Evolutionary conservation across 2,888 invertebrate species (phyloP), one percentile per base, ranked within the genome.

Genomic region (Pomacea canaliculata): DNA sequence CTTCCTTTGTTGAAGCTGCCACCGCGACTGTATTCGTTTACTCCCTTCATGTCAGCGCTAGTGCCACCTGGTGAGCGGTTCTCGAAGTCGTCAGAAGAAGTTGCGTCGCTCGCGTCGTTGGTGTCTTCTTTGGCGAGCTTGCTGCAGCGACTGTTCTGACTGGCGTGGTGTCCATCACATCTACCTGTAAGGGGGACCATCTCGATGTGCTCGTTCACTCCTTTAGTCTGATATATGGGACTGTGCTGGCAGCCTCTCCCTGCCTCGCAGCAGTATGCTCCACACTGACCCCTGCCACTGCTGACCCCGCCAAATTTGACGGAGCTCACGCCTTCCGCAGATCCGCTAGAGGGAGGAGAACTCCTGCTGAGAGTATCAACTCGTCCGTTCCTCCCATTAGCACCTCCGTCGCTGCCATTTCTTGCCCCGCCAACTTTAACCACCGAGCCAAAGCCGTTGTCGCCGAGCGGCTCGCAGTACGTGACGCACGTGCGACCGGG

Each of bases 51-150:
- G 4, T 37, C 37, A 37, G 37, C 37, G 10, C 51, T 56, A 13
- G 51, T 27, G 19, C 65, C 76, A 7, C 18, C 68, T 19, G 68
- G 48, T 23, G n/a, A 60, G 37, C n/a, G n/a, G 71, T 70, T 77
- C 63, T 78, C 78, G 66, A 70, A 71, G 23, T 78, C 78, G 18
- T 78, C 78, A 0, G 78, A 69, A 37, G 78, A 78, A 8, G 62
- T 69, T 13, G 56, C 23, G 65, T 76, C 78, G 72, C 76, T 76
- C 51, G 49, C 60, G 23, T 78, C 76, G 46, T 68, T 69, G 37
- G 68, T 71, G 56, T 72, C 67, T 27, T 18, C 63, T 51, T 65
- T 63, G 9, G 19, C 18, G 66, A 3, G 56, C 13, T 27, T 60
- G 63, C 65, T 70, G 19, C 48, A 12, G 68, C 59, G 62, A 51